Evolutionary conservation across 2,888 invertebrate species (phyloP), one percentile per base, ranked within the genome.

Genomic region (Caenorhabditis sp.): DNA sequence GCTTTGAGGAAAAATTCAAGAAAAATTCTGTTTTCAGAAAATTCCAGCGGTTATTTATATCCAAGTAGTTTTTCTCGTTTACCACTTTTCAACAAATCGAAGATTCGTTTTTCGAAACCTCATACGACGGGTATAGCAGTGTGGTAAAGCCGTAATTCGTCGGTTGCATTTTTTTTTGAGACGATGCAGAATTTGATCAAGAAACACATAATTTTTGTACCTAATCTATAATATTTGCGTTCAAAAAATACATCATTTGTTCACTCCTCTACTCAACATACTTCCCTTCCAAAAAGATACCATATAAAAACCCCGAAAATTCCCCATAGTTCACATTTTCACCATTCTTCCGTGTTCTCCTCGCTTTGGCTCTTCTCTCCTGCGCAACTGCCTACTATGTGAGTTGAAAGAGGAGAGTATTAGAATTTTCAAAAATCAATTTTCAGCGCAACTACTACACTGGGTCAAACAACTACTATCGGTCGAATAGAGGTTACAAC

Each of bases 351-450:
- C 56, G 57, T 23, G 26, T 67, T 52, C 63, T 71, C 43, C 61
- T 62, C 52, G 62, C 57, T 26, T 56, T 70, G 50, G 31, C 63
- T 50, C 61, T 71, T 49, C 53, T 71, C 27, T 59, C 70, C 25
- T 56, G 56, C 12, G 59, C 70, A 49, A 67, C 66, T 56, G 70
- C 70, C 27, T 71, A 71, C 50, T 71, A 71, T 63, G 70, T 71
- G 27, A 67, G 70, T 63, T 65, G 26, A 0, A 7, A 1, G n/a
- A 53, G 23, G 21, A 31, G n/a, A n/a, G n/a, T 57, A n/a, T 31
- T 21, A 25, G n/a, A 36, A 8, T 26, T 52, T 8, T 25, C 5
- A 53, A 31, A 10, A 21, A 10, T 0, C 1, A 26, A 57, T 54
- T 65, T 69, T 61, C 65, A 70, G 70, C 36, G 5, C 5, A 5